Evolutionary conservation across 2,113 vertebrate genomes (phyloP).

Genomic region (Miniopterus natalensis): DNA sequence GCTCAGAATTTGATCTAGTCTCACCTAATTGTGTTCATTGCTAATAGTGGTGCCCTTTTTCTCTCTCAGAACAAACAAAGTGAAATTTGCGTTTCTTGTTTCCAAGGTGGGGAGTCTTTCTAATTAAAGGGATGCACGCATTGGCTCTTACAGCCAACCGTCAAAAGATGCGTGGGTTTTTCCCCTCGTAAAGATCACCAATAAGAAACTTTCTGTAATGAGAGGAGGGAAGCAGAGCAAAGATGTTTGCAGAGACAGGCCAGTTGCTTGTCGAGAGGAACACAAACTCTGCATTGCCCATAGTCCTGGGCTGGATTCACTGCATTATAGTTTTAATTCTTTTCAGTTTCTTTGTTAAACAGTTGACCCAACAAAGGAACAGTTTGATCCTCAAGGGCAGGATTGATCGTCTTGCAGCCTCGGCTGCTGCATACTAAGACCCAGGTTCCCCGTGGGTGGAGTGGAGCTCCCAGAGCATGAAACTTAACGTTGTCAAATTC

Average conservation of each 20-base stretch:
- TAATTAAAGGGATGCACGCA: background rate
- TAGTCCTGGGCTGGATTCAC: background rate
- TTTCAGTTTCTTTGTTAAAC: constrained; percentile 46
- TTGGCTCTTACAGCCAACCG: background rate
- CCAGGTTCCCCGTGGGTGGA: constrained; percentile 7
- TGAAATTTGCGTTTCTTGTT: background rate
- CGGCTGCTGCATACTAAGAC: constrained; percentile 11
- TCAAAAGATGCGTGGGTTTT: background rate
- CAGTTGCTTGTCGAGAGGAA: background rate
- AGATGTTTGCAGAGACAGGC: background rate
- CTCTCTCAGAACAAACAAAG: constrained; percentile 1
- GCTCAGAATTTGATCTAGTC: background rate
- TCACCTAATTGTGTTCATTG: background rate
- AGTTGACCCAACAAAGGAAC: constrained; percentile 63
- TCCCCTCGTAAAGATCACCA: background rate
- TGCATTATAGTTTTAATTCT: constrained; percentile 46
- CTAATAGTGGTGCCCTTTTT: background rate
- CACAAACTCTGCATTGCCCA: background rate
- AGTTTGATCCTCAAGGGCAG: constrained; percentile 72
- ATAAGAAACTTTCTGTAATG: background rate
- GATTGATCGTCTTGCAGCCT: constrained; percentile 21
- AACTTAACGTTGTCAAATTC: constrained; percentile 39
- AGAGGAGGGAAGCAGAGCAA: background rate
- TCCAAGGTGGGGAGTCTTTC: background rate
- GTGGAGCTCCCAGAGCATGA: background rate